A percentile compares a stretch with the other conserved stretches of the same genome.
These are phyloP conservation scores for Cnemophilus loriae DNA, from an alignment of 2,113 vertebrate species.

Conservation along the genomic window DNA sequence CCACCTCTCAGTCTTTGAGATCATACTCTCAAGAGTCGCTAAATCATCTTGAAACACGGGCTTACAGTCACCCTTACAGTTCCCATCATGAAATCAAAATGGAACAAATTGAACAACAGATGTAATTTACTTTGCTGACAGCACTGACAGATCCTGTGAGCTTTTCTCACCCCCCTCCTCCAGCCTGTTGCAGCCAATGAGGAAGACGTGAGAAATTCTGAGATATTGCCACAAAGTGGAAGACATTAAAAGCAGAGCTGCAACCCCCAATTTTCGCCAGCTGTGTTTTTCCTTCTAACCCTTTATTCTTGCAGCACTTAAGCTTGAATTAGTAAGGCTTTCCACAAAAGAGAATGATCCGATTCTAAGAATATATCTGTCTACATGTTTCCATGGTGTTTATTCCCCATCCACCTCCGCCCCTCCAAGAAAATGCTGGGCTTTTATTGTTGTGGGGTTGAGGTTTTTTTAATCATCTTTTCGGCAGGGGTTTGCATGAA, in stretches of 20 bases:
- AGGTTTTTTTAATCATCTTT: constrained; percentile 15
- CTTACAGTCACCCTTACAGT: neutral
- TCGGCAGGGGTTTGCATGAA: constrained; percentile 22
- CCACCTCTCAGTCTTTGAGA: neutral
- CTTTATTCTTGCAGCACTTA: constrained; percentile 46
- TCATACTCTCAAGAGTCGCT: neutral
- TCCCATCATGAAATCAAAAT: neutral
- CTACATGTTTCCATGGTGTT: constrained; percentile 55
- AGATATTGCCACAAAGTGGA: constrained; percentile 42
- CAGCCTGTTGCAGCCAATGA: constrained; percentile 38
- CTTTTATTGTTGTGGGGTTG: constrained; percentile 23
- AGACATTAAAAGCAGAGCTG: constrained; percentile 20
- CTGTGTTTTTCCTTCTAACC: constrained; percentile 72
- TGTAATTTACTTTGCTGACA: constrained; percentile 57
- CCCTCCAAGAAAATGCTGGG: neutral
- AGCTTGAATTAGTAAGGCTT: constrained; percentile 59
- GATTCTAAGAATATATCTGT: constrained; percentile 42
- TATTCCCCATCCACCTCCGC: neutral
- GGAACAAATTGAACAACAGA: neutral
- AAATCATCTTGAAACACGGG: neutral
- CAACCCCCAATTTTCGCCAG: constrained; percentile 69
- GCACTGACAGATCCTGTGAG: constrained; percentile 48
- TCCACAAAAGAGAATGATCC: constrained; percentile 48
- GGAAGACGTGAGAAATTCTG: constrained; percentile 63
- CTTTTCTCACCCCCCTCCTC: constrained; percentile 9